Conservation (phyloP, 2,113 vertebrate species). For the Oryzias javanicus region DNA sequence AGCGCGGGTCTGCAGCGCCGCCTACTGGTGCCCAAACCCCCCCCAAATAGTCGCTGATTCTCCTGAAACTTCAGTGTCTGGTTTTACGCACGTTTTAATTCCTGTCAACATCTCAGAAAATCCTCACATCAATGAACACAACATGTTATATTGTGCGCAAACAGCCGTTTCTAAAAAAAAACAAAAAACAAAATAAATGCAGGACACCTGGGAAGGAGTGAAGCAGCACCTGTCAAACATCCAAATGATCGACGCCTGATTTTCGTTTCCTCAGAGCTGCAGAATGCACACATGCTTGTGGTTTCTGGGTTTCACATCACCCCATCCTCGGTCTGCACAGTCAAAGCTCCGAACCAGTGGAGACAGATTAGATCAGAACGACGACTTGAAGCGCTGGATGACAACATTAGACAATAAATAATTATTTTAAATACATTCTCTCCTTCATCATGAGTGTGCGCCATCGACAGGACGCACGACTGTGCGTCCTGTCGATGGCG, state of each 20-base stretch:
- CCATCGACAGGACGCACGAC: too few species aligned
- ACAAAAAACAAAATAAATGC: too few species aligned
- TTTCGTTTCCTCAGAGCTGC: slow-evolving; percentile 55
- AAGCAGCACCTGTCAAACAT: background rate
- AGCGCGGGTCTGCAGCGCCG: slow-evolving; percentile 66
- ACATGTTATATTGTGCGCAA: too few species aligned
- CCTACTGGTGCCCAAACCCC: slow-evolving; percentile 38
- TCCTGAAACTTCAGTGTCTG: background rate
- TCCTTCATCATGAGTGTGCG: too few species aligned
- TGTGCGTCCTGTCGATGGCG: too few species aligned
- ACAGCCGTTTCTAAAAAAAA: too few species aligned
- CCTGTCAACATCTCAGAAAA: background rate
- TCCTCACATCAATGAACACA: accelerated
- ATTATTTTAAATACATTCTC: too few species aligned
- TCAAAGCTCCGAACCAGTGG: slow-evolving; percentile 55
- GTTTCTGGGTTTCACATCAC: slow-evolving; percentile 67
- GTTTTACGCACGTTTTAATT: background rate
- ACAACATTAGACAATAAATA: too few species aligned
- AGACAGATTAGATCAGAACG: slow-evolving; percentile 37
- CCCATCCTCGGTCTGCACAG: slow-evolving; percentile 48
- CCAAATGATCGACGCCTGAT: slow-evolving; percentile 21
- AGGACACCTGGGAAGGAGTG: too few species aligned
- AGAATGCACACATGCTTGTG: slow-evolving; percentile 65
- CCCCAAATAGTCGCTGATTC: too few species aligned
- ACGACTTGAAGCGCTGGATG: background rate